phyloP scores from a whole-genome alignment of 2,888 invertebrate species.

The Lepidonotus clava region DNA sequence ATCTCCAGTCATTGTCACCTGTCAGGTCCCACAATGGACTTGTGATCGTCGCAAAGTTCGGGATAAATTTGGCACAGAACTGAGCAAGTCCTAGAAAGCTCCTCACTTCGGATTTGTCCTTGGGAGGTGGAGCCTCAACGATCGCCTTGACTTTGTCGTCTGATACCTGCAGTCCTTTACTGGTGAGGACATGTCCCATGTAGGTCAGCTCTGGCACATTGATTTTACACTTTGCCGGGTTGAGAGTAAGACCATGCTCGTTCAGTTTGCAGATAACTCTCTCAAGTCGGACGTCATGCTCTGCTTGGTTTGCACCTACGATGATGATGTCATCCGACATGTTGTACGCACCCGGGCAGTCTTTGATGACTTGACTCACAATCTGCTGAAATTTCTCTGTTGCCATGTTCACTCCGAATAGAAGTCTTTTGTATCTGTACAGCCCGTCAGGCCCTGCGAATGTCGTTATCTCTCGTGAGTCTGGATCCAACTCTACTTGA shows the following conservation, averaged over 20 bases:
- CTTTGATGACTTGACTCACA: conserved; percentile 46
- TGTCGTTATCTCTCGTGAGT: conserved; percentile 56
- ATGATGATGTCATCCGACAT: conserved; percentile 51
- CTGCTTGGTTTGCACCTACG: not conserved
- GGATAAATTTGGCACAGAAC: conserved; percentile 35
- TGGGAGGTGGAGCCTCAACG: conserved; percentile 65
- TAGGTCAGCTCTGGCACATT: not conserved
- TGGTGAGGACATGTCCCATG: conserved; percentile 56
- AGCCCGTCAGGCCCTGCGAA: conserved; percentile 51
- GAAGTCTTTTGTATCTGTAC: conserved; percentile 53
- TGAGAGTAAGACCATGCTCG: conserved; percentile 37
- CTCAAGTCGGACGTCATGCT: conserved; percentile 46
- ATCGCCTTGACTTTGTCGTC: conserved; percentile 53
- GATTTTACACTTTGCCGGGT: conserved; percentile 14
- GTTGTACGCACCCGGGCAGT: conserved; percentile 43
- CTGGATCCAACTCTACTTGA: conserved; percentile 55
- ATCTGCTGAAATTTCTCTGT: conserved; percentile 58
- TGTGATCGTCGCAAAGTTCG: conserved; percentile 9
- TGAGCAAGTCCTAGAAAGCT: conserved; percentile 67
- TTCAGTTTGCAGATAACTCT: conserved; percentile 55
- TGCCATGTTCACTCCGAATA: conserved; percentile 55
- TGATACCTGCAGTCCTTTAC: conserved; percentile 3
- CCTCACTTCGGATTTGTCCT: conserved; percentile 63
- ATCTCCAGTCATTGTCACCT: not conserved
- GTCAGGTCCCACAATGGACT: conserved; percentile 44